Base-by-base conservation (phyloP, 2,888 invertebrate genomes). In the Pandemis cinnamomeana region DNA sequence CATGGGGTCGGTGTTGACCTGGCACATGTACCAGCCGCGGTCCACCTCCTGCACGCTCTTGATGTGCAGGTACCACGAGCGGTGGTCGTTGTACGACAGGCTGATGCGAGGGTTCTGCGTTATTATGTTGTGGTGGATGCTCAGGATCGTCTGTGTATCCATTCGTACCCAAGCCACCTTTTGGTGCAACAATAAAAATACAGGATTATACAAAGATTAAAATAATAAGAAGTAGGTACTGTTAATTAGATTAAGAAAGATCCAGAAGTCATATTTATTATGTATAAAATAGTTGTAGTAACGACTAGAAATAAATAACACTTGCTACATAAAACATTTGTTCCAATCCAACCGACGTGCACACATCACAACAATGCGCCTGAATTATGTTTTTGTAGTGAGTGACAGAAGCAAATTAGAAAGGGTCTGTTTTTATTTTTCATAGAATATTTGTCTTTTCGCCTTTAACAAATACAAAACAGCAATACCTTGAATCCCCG, bases 111-210 rank as follows among this genome's bases (percentile, higher is more conserved):
- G 96, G 91, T 98, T 98, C 89, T 98, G 97, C 41, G 98, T 97
- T 87, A 98, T 98, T 78, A 98, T 97, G 87, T 97, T 97, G 91
- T 98, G 97, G 88, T 98, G 98, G 84, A 98, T 98, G 74, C 98
- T 98, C 72, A 98, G 95, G 84, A 98, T 98, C 1, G 98, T 98
- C 91, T 98, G 98, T 0, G 98, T 98, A 86, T 98, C 98, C 63
- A 98, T 97, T 55, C 98, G 96, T 13, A 98, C 98, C 98, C 98
- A 98, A 78, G 98, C 98, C 80, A 98, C 97, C 98, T 98, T 91
- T 51, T 51, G 48, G 51, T 70, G 20, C 42, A 51, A 51, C 5
- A 51, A n/a, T 51, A 51, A 1, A 51, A 20, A 20, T 20, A 5
- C 13, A 48, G 10, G 46, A 48, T 36, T 36, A 36, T 36, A 36